A percentile compares a stretch with the other conserved stretches of the same genome.
These are phyloP conservation scores for Chydorus sphaericus DNA, from an alignment of 2,888 invertebrate species.

Conservation along the genomic window DNA sequence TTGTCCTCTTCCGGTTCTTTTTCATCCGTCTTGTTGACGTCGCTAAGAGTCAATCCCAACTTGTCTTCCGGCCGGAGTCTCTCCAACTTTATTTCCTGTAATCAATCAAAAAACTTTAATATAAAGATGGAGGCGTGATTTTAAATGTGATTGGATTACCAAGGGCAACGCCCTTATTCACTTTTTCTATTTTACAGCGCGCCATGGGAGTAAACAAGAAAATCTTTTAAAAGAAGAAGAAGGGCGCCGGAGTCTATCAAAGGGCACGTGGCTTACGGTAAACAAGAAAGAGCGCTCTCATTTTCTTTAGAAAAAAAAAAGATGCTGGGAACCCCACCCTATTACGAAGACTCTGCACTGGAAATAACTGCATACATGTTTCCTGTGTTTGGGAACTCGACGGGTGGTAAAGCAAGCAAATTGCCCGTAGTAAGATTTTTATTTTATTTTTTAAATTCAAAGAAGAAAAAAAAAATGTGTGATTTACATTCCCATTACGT, in stretches of 20 bases:
- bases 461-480: too few relatives aligned
- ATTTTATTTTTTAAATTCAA: too few relatives aligned
- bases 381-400: slow-evolving; percentile 6
- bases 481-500: too few relatives aligned
- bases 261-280: slow-evolving; percentile 4
- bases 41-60: slow-evolving; percentile 50
- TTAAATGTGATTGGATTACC: too few relatives aligned
- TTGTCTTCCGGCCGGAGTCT: slow-evolving; percentile 42
- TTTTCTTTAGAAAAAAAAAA: too few relatives aligned
- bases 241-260: not conserved
- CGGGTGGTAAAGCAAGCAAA: slow-evolving; percentile 6
- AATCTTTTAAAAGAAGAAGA: not conserved
- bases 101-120: slow-evolving; percentile 12
- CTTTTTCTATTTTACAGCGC: too few relatives aligned
- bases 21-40: slow-evolving; percentile 14
- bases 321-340: not conserved
- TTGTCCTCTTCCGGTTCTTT: slow-evolving; percentile 33
- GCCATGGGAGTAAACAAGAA: too few relatives aligned
- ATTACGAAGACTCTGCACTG: not conserved
- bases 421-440: too few relatives aligned
- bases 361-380: too few relatives aligned
- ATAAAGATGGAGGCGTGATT: too few relatives aligned
- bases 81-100: slow-evolving; percentile 48
- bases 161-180: too few relatives aligned
- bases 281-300: not conserved